Conservation (phyloP, 1,140 invertebrate species). For the Temnothorax curvispinosus region DNA sequence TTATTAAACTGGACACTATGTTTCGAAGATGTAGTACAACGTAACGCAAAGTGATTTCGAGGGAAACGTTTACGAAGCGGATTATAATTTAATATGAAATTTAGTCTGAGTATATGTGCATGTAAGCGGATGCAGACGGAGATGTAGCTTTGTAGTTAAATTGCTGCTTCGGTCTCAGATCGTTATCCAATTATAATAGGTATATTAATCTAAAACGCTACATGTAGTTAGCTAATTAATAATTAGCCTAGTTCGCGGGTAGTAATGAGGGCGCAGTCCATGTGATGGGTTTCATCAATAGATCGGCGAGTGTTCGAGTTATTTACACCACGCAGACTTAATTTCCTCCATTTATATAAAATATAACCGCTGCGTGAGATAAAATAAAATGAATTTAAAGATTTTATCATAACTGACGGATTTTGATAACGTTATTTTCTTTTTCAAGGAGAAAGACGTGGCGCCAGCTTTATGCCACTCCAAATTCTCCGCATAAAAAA, state of each 20-base stretch:
- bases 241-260: constrained; percentile 23
- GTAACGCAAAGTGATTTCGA: constrained; percentile 48
- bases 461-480: background rate
- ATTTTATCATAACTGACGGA: background rate
- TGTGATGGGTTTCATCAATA: constrained; percentile 7
- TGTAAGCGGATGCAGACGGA: constrained; percentile 21
- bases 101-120: constrained; percentile 14
- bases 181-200: constrained; percentile 64
- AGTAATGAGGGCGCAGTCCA: constrained; percentile 14
- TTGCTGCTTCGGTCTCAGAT: constrained; percentile 43
- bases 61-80: constrained; percentile 31
- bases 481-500: constrained; percentile 12
- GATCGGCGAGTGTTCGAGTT: background rate
- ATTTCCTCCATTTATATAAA: background rate
- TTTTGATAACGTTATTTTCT: background rate
- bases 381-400: background rate
- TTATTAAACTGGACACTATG: background rate
- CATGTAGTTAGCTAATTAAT: constrained; percentile 42
- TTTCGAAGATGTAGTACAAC: constrained; percentile 8
- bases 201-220: constrained; percentile 54
- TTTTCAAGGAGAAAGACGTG: background rate
- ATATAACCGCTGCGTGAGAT: background rate
- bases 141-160: constrained; percentile 59
- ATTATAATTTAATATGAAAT: constrained; percentile 57
- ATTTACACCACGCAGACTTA: background rate